Percentiles rank a stretch among this genome's conserved stretches.
These are phyloP conservation scores for Acleris cristana DNA, from an alignment of 2,888 invertebrate species.

Conservation along the genomic window DNA sequence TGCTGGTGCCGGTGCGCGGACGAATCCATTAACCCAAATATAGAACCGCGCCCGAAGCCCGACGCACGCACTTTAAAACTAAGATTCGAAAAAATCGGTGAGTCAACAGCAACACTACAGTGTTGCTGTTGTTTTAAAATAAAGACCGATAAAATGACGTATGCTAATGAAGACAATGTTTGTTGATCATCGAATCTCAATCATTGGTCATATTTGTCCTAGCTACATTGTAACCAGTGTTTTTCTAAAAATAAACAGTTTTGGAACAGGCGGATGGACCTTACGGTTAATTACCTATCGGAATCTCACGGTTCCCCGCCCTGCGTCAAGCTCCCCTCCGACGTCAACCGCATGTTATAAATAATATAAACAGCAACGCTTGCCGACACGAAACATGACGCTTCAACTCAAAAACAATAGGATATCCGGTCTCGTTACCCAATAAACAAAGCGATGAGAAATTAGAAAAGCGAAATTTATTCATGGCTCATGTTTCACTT, in stretches of 20 bases:
- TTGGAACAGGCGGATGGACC: constrained; percentile 23
- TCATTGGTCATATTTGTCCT: constrained; percentile 21
- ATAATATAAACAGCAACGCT: constrained; percentile 69
- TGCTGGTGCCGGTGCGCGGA: constrained; percentile 72
- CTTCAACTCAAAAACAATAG: constrained; percentile 65
- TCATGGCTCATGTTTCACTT: constrained; percentile 6
- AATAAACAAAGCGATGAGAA: constrained; percentile 39
- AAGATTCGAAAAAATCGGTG: constrained; percentile 38
- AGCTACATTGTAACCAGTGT: constrained; percentile 6
- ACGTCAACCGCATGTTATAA: constrained; percentile 57
- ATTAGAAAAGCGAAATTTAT: constrained; percentile 18
- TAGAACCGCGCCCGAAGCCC: constrained; percentile 76
- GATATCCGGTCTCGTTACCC: constrained; percentile 65
- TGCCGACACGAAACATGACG: constrained; percentile 69
- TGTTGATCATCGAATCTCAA: constrained; percentile 19
- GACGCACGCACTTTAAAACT: constrained; percentile 58
- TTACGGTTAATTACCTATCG: constrained; percentile 38
- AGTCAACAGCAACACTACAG: constrained; percentile 10
- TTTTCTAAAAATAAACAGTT: constrained; percentile 18
- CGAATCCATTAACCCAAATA: constrained; percentile 84
- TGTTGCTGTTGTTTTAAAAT: no score
- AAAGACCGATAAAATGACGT: constrained; percentile 11
- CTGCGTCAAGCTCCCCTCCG: constrained; percentile 57
- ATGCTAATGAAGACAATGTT: constrained; percentile 19
- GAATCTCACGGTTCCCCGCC: constrained; percentile 63